These are phyloP conservation scores for Sylvia borin DNA, from an alignment of 2,797 vertebrate genomes.

Conservation along the genomic window DNA sequence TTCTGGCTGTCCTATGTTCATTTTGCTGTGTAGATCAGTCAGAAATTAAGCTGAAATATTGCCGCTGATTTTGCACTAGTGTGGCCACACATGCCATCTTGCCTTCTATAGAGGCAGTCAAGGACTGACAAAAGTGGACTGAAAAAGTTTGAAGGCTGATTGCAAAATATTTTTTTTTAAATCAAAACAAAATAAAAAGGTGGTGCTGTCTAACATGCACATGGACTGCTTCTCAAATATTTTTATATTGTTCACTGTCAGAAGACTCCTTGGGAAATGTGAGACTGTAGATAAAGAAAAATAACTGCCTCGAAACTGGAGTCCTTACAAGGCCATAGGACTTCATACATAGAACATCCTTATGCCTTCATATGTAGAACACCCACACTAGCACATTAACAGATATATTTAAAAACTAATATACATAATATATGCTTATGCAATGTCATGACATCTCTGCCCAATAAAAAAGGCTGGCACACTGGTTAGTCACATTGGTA, in stretches of 20 bases:
- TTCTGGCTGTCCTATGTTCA: not conserved
- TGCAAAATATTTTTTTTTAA: not conserved
- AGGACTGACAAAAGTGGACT: not conserved
- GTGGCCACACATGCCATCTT: not conserved
- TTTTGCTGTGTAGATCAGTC: not conserved
- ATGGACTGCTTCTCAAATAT: accelerated
- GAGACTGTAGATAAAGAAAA: not conserved
- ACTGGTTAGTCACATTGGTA: not conserved
- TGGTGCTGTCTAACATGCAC: not conserved
- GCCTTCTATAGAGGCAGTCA: not conserved
- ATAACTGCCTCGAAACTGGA: not conserved
- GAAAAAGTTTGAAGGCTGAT: not conserved
- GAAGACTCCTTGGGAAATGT: not conserved
- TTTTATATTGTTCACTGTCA: not conserved
- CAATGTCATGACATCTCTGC: not conserved
- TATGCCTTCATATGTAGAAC: not conserved
- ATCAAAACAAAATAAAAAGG: not conserved
- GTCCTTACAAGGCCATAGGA: not conserved
- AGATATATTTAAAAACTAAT: not conserved
- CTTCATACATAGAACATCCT: not conserved
- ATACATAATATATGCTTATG: not conserved
- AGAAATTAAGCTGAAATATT: not conserved
- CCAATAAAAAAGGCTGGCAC: not conserved
- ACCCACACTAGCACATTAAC: not conserved
- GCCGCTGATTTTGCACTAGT: not conserved